Evolutionary conservation across 2,888 invertebrate species (phyloP), one percentile per base, ranked within the genome.

Genomic region (Drosophila putrida): DNA sequence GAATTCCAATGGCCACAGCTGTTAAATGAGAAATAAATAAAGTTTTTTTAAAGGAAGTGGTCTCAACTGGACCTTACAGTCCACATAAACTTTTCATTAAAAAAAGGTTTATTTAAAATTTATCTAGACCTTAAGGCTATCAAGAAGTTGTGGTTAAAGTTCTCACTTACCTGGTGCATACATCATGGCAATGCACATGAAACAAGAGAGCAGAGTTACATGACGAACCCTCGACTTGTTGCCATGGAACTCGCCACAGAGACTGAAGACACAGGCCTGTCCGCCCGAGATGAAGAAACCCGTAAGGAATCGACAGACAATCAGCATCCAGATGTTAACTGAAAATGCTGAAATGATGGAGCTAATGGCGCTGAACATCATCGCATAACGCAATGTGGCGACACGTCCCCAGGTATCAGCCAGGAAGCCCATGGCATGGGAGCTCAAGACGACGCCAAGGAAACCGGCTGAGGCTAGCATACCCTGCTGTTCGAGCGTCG

Each of bases 401-500:
- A 95, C 93, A 3, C 97, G 94, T 0, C 97, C 97, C 65, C 94
- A 50, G 0, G 95, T 95, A 91, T 97, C 97, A 0, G 96, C 96
- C 71, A 96, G 90, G 74, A 95, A 94, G 43, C 97, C 97, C 96
- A 97, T 96, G 58, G 96, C 92, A 92, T 96, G 95, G 0, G 96
- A 95, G 55, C 96, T 96, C 27, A 95, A 80, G 31, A 95, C 95
- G 36, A 96, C 95, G 75, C 96, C 95, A 64, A 95, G 90, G 81
- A 95, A 95, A 1, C 95, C 95, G 53, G 95, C 94, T 4, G 95
- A 95, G 9, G 94, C 94, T 0, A 96, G 91, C 88, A 95, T 92
- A 0, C 95, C 95, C 79, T 95, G 94, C 79, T 95, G 93, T 11
- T 93, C 90, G 55, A 95, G 89, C n/a, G 94, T 93, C n/a, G 96